Base-by-base conservation (phyloP, 1,140 invertebrate species). In the Microplitis mediator region DNA sequence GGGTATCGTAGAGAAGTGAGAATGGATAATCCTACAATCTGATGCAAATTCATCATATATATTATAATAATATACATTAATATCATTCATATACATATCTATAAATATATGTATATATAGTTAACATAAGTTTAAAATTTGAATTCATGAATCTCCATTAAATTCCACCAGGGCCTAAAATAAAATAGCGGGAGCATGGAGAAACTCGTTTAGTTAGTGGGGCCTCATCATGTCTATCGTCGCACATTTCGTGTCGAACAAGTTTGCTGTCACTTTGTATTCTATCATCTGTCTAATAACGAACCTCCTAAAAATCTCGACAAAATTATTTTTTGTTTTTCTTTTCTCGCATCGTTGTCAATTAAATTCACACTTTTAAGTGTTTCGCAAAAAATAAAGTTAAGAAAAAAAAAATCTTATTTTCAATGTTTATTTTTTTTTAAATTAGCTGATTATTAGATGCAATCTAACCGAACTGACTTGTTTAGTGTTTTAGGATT, bases 401-500 rank as follows among this genome's bases (percentile, higher is more conserved):
- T 9, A 4, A 39, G 0, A 45, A 45, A 45, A 45, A 45, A 31
- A 4, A 45, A 50, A 39, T 64, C n/a, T 64, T 50, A 14, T 39
- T 2, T n/a, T 39, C 5, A n/a, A n/a, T 4, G 39, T 36, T 11
- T 65, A 45, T 45, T 36, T 65, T 54, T 23, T 0, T 45, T 45
- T 6, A 45, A 45, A 45, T 45, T 45, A 45, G 39, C 39, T 11
- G 11, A 45, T 45, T 45, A 45, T 45, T 45, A 45, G 39, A 45
- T 45, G 39, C 6, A 45, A 45, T 45, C 39, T 45, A 11, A 16
- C 11, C 32, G 14, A 34, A 58, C 11, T 52, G 13, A 11, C n/a
- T 31, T 5, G 9, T 39, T 45, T 9, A 36, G n/a, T 34, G 51
- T 39, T 36, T 13, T 36, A 69, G 67, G 67, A 69, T 69, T 69